These are phyloP conservation scores for Spilosoma lubricipeda DNA, from an alignment of 2,888 invertebrate genomes.

Conservation along the genomic window DNA sequence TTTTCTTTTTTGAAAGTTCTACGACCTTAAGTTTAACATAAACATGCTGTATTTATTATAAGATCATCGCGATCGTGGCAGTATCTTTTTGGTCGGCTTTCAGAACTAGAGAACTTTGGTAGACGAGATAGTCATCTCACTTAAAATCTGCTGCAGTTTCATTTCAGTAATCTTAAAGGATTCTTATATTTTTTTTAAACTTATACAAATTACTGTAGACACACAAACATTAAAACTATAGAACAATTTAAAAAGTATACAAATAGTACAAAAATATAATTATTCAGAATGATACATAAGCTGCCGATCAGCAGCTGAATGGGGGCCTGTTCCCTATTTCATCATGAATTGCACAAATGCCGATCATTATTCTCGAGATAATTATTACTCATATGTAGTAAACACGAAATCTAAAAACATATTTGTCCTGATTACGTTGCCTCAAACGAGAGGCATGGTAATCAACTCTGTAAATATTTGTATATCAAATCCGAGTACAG, in stretches of 20 bases:
- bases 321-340: too few relatives aligned
- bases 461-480: conserved; percentile 33
- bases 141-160: not conserved
- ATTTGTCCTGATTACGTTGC: conserved; percentile 24
- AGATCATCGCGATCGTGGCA: not conserved
- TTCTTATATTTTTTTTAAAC: not conserved
- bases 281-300: too few relatives aligned
- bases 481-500: conserved; percentile 25
- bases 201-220: not conserved
- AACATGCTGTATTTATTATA: not conserved
- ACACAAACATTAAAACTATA: not conserved
- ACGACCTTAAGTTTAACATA: not conserved
- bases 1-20: not conserved
- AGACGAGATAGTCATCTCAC: not conserved
- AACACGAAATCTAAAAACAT: not conserved
- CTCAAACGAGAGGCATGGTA: conserved; percentile 31
- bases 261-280: too few relatives aligned
- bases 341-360: too few relatives aligned
- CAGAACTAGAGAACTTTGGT: not conserved
- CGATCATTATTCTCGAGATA: not conserved
- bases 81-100: not conserved
- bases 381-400: not conserved
- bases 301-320: too few relatives aligned
- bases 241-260: not conserved
- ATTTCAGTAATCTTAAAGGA: not conserved